Percentiles rank a stretch among this genome's conserved stretches.
phyloP scores from a whole-genome alignment of 2,888 invertebrate genomes.

The Phrixothrix hirtus region DNA sequence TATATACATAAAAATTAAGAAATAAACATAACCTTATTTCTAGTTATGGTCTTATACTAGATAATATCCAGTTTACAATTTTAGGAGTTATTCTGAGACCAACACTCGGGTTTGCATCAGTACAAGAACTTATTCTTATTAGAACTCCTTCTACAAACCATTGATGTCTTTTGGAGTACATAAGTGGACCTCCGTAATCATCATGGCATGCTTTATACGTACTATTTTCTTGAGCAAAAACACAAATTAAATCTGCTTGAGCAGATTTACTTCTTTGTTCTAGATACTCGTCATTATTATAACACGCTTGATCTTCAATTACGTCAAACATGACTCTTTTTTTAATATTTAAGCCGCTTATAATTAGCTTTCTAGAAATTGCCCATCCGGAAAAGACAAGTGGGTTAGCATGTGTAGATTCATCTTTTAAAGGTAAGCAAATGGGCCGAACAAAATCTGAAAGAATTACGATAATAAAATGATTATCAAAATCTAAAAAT shows the following conservation, averaged over 20 bases:
- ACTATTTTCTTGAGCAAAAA: slow-evolving; percentile 2
- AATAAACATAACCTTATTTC: too few species aligned
- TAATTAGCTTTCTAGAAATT: slow-evolving; percentile 6
- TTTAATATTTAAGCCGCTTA: slow-evolving; percentile 3
- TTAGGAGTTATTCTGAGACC: background rate
- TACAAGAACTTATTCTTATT: background rate
- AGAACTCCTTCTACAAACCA: slow-evolving; percentile 16
- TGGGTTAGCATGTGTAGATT: background rate
- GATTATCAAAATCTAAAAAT: too few species aligned
- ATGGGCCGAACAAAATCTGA: slow-evolving; percentile 24
- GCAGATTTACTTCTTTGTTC: slow-evolving; percentile 12
- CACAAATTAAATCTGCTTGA: slow-evolving; percentile 6
- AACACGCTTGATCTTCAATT: slow-evolving; percentile 8
- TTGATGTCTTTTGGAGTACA: slow-evolving; percentile 12
- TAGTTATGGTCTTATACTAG: background rate
- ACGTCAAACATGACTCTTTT: slow-evolving; percentile 13
- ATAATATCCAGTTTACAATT: background rate
- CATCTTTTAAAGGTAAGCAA: slow-evolving; percentile 11
- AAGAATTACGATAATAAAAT: too few species aligned
- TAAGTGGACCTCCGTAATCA: slow-evolving; percentile 17
- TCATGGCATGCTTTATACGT: slow-evolving; percentile 12
- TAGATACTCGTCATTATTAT: background rate
- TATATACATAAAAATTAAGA: too few species aligned
- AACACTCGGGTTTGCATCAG: background rate
- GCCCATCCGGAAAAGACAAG: slow-evolving; percentile 20